A percentile compares a stretch with the other conserved stretches of the same genome.
phyloP scores from a whole-genome alignment of 2,888 invertebrate genomes.

The Eupithecia pulchellata region DNA sequence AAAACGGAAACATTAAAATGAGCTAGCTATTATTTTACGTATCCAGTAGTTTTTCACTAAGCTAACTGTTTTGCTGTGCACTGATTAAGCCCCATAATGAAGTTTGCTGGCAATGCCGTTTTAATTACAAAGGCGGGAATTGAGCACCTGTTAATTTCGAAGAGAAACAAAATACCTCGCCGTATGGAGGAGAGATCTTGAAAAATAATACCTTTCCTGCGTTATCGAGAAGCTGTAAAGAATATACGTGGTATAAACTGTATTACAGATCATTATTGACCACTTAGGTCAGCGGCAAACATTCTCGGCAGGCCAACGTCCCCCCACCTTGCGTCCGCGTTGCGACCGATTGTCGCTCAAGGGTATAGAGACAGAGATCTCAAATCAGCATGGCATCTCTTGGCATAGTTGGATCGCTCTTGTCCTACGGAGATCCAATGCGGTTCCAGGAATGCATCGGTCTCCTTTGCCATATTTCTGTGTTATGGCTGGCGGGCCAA shows the following conservation, averaged over 20 bases:
- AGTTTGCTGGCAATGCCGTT: slow-evolving; percentile 72
- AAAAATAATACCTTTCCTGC: slow-evolving; percentile 57
- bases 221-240: slow-evolving; percentile 65
- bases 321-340: slow-evolving; percentile 67
- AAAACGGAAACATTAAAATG: slow-evolving; percentile 20
- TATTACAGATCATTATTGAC: slow-evolving; percentile 83
- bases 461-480: slow-evolving; percentile 79
- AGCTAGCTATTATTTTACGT: slow-evolving; percentile 54
- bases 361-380: slow-evolving; percentile 51
- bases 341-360: slow-evolving; percentile 60
- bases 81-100: slow-evolving; percentile 77
- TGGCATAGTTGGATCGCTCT: slow-evolving; percentile 58
- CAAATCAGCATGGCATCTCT: slow-evolving; percentile 54
- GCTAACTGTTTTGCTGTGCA: slow-evolving; percentile 74
- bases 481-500: slow-evolving; percentile 65
- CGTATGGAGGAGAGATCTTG: slow-evolving; percentile 46
- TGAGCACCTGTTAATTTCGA: slow-evolving; percentile 50
- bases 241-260: slow-evolving; percentile 70
- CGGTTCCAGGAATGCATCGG: slow-evolving; percentile 82
- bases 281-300: slow-evolving; percentile 82
- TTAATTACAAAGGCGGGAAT: slow-evolving; percentile 68
- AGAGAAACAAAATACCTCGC: slow-evolving; percentile 49
- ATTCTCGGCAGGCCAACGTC: slow-evolving; percentile 81
- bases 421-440: slow-evolving; percentile 74
- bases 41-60: slow-evolving; percentile 61